Conservation (phyloP, 1,140 invertebrate species). For the Drosophila kepulauana region DNA sequence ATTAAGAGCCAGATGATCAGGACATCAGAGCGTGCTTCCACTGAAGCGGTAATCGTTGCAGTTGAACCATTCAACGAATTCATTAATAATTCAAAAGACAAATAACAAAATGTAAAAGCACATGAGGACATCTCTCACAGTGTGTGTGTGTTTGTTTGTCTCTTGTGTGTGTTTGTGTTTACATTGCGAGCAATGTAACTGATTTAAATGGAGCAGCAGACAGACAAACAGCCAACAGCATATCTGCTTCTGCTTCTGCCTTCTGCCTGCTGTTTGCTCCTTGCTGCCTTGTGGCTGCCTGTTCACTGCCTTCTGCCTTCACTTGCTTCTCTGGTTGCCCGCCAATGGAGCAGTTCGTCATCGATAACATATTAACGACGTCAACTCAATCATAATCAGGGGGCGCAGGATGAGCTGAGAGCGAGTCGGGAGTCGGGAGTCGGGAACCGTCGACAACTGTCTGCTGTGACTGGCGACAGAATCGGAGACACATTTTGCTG, state of each 20-base stretch:
- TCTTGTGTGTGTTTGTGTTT: slow-evolving; percentile 41
- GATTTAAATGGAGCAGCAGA: slow-evolving; percentile 77
- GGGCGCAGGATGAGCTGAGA: background rate
- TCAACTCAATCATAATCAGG: slow-evolving; percentile 76
- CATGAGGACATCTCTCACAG: background rate
- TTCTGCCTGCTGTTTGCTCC: background rate
- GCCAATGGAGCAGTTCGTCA: slow-evolving; percentile 8
- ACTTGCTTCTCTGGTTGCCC: too few species aligned
- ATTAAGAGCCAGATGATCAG: slow-evolving; percentile 65
- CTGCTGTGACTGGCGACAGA: slow-evolving; percentile 1
- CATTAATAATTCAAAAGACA: slow-evolving; percentile 70
- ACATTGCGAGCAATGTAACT: slow-evolving; percentile 60
- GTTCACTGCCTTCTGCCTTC: background rate
- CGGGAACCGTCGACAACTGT: background rate
- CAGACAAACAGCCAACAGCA: slow-evolving; percentile 22
- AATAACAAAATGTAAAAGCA: slow-evolving; percentile 56
- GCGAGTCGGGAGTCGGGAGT: background rate
- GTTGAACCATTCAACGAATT: slow-evolving; percentile 51
- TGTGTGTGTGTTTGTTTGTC: slow-evolving; percentile 19
- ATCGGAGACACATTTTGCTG: slow-evolving; percentile 30
- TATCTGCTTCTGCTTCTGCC: background rate
- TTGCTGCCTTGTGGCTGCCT: background rate
- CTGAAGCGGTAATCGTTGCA: background rate
- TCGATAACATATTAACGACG: slow-evolving; percentile 75
- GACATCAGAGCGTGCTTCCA: slow-evolving; percentile 12